A percentile compares a stretch with the other conserved stretches of the same genome.
These are phyloP conservation scores for Carassius carassius DNA, from an alignment of 2,113 vertebrate genomes.

Conservation along the genomic window DNA sequence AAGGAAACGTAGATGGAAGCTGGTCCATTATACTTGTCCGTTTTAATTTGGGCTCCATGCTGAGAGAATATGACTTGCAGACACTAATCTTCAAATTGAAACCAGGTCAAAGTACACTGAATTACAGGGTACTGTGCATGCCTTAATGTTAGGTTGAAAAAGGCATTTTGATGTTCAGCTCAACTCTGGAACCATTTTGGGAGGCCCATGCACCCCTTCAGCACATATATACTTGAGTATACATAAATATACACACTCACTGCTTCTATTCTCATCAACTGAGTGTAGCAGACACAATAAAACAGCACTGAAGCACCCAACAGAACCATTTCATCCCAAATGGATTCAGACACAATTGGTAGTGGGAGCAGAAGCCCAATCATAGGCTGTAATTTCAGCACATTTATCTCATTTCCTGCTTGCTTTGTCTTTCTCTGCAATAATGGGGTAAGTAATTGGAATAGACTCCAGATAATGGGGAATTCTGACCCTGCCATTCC, in stretches of 20 bases:
- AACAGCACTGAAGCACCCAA: slow-evolving; percentile 38
- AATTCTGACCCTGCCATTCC: slow-evolving; percentile 61
- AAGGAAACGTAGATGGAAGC: background rate
- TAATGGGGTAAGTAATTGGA: slow-evolving; percentile 68
- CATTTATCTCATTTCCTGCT: slow-evolving; percentile 76
- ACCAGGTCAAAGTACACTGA: slow-evolving; percentile 50
- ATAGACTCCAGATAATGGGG: slow-evolving; percentile 66
- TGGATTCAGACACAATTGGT: slow-evolving; percentile 66
- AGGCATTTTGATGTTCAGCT: slow-evolving; percentile 45
- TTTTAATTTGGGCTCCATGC: slow-evolving; percentile 29
- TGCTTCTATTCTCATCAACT: slow-evolving; percentile 29
- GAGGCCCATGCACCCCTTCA: slow-evolving; percentile 17
- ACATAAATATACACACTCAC: background rate
- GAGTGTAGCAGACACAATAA: slow-evolving; percentile 47
- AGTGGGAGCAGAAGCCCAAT: slow-evolving; percentile 65
- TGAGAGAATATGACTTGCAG: slow-evolving; percentile 30
- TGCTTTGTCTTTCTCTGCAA: slow-evolving; percentile 69
- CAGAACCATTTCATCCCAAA: slow-evolving; percentile 54
- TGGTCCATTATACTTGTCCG: background rate
- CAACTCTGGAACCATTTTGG: slow-evolving; percentile 41
- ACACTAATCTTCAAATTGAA: slow-evolving; percentile 43
- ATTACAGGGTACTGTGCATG: slow-evolving; percentile 51
- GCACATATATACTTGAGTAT: background rate
- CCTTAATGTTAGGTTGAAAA: slow-evolving; percentile 46
- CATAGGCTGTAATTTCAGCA: slow-evolving; percentile 69